phyloP scores from a whole-genome alignment of 2,797 vertebrate species.

The Eremophila alpestris region DNA sequence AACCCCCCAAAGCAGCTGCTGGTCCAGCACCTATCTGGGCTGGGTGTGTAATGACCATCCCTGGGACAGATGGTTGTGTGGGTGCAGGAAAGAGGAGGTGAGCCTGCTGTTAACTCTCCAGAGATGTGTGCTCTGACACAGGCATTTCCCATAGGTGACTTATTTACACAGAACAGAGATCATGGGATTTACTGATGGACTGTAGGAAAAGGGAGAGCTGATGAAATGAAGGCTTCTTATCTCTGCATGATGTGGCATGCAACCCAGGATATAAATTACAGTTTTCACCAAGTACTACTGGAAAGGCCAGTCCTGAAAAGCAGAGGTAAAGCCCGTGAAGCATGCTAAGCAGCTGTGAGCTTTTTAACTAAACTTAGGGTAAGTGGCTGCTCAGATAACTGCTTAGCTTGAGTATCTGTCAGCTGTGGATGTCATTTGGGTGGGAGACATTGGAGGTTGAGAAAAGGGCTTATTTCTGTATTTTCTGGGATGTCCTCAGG shows the following conservation, averaged over 20 bases:
- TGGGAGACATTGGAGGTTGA: background rate
- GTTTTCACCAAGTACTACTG: constrained; percentile 31
- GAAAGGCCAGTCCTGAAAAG: background rate
- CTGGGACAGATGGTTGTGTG: accelerated
- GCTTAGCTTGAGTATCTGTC: background rate
- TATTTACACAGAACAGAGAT: background rate
- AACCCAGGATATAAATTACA: constrained; percentile 15
- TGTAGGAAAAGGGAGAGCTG: background rate
- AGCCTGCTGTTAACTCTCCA: background rate
- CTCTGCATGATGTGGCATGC: background rate
- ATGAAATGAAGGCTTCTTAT: constrained; percentile 12
- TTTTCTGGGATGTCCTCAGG: constrained; percentile 2
- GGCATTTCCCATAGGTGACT: background rate
- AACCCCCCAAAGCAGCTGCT: background rate
- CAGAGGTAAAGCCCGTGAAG: background rate
- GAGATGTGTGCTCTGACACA: background rate
- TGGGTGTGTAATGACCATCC: background rate
- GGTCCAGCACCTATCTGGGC: background rate
- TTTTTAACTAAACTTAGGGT: background rate
- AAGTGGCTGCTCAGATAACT: background rate
- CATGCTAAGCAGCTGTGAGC: background rate
- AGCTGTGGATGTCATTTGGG: background rate
- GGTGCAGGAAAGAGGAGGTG: background rate
- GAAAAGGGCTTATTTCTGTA: constrained; percentile 2
- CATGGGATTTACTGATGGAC: constrained; percentile 17